Evolutionary conservation across 2,888 invertebrate species (phyloP).

Genomic region (Latrodectus hesperus): DNA sequence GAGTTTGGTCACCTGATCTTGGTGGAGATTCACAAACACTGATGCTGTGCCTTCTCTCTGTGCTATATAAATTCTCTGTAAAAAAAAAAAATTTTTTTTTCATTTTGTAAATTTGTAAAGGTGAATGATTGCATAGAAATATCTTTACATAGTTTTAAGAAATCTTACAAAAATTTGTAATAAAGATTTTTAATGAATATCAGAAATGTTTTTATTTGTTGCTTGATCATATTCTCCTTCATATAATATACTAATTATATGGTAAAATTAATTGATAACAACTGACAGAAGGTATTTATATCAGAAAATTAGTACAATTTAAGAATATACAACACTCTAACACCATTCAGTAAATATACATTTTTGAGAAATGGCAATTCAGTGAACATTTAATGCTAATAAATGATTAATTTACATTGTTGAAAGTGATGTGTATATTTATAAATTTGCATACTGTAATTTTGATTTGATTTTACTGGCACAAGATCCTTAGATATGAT

Average conservation of each 20-base stretch:
- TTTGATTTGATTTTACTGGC: no score
- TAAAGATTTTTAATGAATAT: neutral
- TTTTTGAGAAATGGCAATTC: no score
- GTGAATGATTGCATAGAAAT: neutral
- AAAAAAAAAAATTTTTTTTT: no score
- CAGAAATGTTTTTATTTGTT: neutral
- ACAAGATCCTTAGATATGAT: no score
- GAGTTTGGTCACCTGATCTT: conserved; percentile 78
- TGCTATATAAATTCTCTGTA: conserved; percentile 22
- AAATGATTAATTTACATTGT: no score
- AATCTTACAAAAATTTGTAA: neutral
- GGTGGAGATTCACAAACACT: conserved; percentile 73
- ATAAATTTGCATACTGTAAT: no score
- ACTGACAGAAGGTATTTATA: no score
- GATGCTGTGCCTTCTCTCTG: conserved; percentile 73
- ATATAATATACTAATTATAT: neutral
- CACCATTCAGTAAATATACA: no score
- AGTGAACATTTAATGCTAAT: no score
- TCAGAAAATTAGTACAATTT: no score
- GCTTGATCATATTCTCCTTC: neutral
- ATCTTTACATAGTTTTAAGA: neutral
- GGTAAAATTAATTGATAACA: neutral
- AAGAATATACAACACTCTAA: no score
- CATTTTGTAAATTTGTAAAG: neutral
- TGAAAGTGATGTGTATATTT: no score